Conservation (phyloP, 1,140 invertebrate genomes). For the Melipona quadrifasciata region DNA sequence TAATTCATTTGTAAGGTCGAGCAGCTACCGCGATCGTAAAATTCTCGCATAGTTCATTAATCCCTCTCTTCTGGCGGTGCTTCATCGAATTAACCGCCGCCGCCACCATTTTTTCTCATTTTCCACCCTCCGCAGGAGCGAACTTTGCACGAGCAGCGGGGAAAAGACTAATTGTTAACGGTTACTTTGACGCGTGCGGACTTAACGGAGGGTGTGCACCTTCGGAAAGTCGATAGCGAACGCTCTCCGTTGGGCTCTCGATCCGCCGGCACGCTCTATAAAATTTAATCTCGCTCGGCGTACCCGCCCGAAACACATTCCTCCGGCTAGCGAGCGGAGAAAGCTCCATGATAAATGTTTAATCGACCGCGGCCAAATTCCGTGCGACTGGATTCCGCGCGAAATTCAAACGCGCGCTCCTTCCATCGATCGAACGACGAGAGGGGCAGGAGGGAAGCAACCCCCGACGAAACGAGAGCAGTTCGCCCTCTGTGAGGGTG, state of each 20-base stretch:
- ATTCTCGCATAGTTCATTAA: constrained; percentile 57
- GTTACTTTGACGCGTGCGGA: background rate
- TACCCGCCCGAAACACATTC: background rate
- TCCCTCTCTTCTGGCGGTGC: constrained; percentile 24
- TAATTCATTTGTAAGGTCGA: constrained; percentile 60
- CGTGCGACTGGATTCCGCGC: background rate
- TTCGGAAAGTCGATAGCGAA: background rate
- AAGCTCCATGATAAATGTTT: background rate
- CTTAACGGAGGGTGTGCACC: background rate
- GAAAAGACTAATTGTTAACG: background rate
- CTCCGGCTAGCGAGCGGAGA: background rate
- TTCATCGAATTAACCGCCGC: constrained; percentile 56
- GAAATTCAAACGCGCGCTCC: background rate
- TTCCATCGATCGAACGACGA: background rate
- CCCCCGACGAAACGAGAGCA: background rate
- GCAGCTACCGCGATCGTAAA: constrained; percentile 56
- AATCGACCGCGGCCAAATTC: background rate
- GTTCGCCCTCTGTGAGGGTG: constrained; percentile 47
- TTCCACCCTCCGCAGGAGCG: background rate
- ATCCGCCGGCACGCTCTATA: background rate
- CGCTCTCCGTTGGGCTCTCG: background rate
- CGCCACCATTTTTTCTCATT: background rate
- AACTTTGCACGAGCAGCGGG: background rate
- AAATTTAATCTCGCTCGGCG: background rate
- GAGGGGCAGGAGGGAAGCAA: background rate